phyloP scores from a whole-genome alignment of 2,113 vertebrate species.

The Pseudorasbora parva region DNA sequence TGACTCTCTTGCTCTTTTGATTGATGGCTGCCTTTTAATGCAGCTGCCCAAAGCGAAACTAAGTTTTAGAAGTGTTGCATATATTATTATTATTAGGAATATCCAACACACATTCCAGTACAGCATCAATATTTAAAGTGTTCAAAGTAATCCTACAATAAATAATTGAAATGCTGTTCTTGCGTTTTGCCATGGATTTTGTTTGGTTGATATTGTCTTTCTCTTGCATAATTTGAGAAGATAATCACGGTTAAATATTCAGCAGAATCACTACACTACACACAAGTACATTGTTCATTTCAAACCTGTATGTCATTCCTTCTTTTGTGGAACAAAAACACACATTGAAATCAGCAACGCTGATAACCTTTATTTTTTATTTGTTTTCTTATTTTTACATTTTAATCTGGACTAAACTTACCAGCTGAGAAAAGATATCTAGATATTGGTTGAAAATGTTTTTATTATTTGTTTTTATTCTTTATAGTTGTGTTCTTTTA shows the following conservation, averaged over 20 bases:
- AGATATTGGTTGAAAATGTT: too few relatives aligned
- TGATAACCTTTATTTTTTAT: too few relatives aligned
- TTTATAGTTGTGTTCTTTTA: too few relatives aligned
- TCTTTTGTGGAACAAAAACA: not conserved
- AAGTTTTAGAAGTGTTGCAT: slow-evolving; percentile 16
- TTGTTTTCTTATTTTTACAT: not conserved
- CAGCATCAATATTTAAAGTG: slow-evolving; percentile 34
- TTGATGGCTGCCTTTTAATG: slow-evolving; percentile 47
- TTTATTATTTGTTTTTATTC: too few relatives aligned
- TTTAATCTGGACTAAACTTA: not conserved
- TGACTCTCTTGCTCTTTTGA: slow-evolving; percentile 44
- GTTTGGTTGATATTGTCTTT: not conserved
- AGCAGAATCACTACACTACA: not conserved
- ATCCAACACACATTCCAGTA: not conserved
- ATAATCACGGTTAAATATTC: not conserved
- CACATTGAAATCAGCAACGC: too few relatives aligned
- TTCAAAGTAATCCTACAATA: slow-evolving; percentile 13
- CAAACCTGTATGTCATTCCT: not conserved
- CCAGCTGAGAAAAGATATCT: too few relatives aligned
- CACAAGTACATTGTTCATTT: not conserved
- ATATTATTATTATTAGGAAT: slow-evolving; percentile 24
- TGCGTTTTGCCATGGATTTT: not conserved
- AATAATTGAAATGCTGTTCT: slow-evolving; percentile 37
- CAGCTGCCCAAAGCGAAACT: not conserved
- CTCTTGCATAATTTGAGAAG: not conserved